These are phyloP conservation scores for Molorchus minor DNA, from an alignment of 2,888 invertebrate genomes.

Conservation along the genomic window DNA sequence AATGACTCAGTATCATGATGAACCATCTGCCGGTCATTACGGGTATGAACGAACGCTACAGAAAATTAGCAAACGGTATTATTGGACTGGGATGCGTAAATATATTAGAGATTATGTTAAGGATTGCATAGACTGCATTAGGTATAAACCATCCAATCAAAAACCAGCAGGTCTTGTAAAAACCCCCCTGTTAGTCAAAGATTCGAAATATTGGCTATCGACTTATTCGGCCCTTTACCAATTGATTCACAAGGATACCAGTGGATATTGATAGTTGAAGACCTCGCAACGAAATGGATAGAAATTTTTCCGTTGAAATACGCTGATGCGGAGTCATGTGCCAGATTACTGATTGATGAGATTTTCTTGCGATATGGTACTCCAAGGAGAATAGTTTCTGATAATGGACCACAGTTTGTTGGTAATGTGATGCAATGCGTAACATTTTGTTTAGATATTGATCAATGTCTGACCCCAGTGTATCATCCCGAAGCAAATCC, in stretches of 20 bases:
- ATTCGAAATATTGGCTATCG: slow-evolving; percentile 36
- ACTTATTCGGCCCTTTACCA: slow-evolving; percentile 41
- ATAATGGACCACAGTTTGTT: slow-evolving; percentile 54
- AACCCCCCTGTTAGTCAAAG: slow-evolving; percentile 33
- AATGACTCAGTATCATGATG: slow-evolving; percentile 11
- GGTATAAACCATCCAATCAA: slow-evolving; percentile 31
- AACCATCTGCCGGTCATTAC: slow-evolving; percentile 21
- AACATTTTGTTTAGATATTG: slow-evolving; percentile 33
- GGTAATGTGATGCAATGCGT: slow-evolving; percentile 52
- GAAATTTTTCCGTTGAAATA: slow-evolving; percentile 37
- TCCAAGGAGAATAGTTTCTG: slow-evolving; percentile 51
- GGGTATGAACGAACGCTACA: slow-evolving; percentile 9
- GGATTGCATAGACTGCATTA: slow-evolving; percentile 27
- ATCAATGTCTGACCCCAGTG: slow-evolving; percentile 25
- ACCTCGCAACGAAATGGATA: slow-evolving; percentile 46
- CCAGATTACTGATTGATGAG: slow-evolving; percentile 42
- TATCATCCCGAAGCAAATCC: slow-evolving; percentile 41
- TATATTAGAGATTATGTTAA: slow-evolving; percentile 32
- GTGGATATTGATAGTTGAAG: slow-evolving; percentile 35
- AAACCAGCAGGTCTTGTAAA: slow-evolving; percentile 13
- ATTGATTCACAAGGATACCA: not conserved
- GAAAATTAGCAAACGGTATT: slow-evolving; percentile 10
- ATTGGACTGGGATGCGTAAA: slow-evolving; percentile 23
- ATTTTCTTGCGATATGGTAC: slow-evolving; percentile 51
- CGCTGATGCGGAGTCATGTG: slow-evolving; percentile 46